These are phyloP conservation scores for Poicephalus gulielmi DNA, from an alignment of 2,113 vertebrate genomes.

Conservation along the genomic window DNA sequence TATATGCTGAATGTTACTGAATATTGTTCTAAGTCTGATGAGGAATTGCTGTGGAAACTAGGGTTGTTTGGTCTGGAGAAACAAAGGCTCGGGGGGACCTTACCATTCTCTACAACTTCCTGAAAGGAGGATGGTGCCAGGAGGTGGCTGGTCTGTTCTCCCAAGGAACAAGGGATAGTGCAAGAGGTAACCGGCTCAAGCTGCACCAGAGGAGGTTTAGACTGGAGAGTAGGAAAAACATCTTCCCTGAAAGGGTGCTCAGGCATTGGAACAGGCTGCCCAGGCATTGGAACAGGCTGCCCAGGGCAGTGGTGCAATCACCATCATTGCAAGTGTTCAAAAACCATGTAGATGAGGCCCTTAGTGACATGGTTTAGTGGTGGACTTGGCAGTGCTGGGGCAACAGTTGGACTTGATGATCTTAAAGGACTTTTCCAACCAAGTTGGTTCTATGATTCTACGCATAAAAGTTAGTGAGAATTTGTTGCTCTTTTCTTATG, in stretches of 20 bases:
- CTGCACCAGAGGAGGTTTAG: background rate
- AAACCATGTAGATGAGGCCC: background rate
- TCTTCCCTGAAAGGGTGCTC: background rate
- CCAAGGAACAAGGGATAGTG: background rate
- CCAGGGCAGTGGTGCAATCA: background rate
- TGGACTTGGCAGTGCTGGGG: background rate
- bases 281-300: background rate
- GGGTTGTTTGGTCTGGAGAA: background rate
- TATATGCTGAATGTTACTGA: background rate
- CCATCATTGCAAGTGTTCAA: background rate
- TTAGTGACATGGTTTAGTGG: background rate
- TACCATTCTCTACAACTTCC: background rate
- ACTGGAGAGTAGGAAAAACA: background rate
- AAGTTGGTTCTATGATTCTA: background rate
- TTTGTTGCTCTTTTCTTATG: background rate
- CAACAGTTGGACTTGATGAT: background rate
- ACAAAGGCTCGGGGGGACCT: background rate
- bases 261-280: background rate
- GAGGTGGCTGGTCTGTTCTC: background rate
- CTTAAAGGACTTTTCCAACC: background rate
- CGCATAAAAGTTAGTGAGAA: background rate
- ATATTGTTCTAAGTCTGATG: background rate
- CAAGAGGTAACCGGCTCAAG: background rate
- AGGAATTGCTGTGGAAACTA: background rate
- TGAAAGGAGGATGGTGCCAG: background rate